phyloP scores from a whole-genome alignment of 2,797 vertebrate species.

The Hyperoplus immaculatus region DNA sequence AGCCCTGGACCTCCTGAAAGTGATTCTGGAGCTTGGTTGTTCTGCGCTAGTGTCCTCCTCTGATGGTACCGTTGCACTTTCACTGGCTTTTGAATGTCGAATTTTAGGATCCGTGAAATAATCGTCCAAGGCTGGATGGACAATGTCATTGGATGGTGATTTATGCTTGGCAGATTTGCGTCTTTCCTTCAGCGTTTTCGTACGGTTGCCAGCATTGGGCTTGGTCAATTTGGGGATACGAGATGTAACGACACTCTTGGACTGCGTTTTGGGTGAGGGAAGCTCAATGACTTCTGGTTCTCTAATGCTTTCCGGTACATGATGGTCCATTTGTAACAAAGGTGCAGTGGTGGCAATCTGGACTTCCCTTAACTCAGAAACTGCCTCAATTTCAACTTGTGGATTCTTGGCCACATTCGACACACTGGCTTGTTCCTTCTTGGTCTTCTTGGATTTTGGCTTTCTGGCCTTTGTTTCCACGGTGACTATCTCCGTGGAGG shows the following conservation, averaged over 20 bases:
- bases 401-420: not conserved
- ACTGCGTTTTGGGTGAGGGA: conserved; percentile 7
- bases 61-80: not conserved
- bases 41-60: conserved; percentile 15
- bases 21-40: conserved; percentile 47
- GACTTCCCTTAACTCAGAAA: not conserved
- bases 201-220: conserved; percentile 12
- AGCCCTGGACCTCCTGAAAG: conserved; percentile 48
- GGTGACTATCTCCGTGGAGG: conserved; percentile 70
- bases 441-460: conserved; percentile 27
- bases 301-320: not conserved
- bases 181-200: conserved; percentile 41
- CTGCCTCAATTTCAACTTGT: not conserved
- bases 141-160: not conserved
- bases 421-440: conserved; percentile 4
- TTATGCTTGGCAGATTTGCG: conserved; percentile 3
- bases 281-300: not conserved
- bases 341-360: not conserved
- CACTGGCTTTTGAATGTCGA: not conserved
- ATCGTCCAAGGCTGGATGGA: conserved; percentile 53
- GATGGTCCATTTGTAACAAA: conserved; percentile 1
- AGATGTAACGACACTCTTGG: conserved; percentile 39
- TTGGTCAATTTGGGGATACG: conserved; percentile 66
- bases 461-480: conserved; percentile 73
- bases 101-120: conserved; percentile 63